phyloP scores from a whole-genome alignment of 2,113 vertebrate genomes.

The Aptenodytes patagonicus region DNA sequence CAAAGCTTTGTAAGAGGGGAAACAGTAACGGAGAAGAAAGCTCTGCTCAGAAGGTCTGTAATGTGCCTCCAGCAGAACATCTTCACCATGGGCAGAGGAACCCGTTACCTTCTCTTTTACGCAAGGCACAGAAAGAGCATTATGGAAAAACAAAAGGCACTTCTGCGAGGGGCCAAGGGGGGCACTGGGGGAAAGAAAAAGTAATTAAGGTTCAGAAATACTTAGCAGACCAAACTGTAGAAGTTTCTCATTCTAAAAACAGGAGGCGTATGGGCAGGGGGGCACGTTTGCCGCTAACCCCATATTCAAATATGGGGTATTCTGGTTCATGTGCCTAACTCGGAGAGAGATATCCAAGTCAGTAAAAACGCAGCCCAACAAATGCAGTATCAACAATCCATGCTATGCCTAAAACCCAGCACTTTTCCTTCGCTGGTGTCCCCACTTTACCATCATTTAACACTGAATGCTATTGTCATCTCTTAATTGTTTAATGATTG shows the following conservation, averaged over 20 bases:
- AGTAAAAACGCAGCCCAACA: not conserved
- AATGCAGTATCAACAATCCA: not conserved
- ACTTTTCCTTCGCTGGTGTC: not conserved
- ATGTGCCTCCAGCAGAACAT: not conserved
- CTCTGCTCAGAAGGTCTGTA: not conserved
- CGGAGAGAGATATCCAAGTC: not conserved
- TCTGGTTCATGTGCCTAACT: not conserved
- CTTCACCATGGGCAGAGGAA: not conserved
- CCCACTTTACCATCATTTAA: not conserved
- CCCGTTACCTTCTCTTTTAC: not conserved
- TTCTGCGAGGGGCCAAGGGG: not conserved
- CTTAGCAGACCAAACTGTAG: not conserved
- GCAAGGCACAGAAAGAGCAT: not conserved
- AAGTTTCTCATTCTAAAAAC: not conserved
- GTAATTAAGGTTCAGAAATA: not conserved
- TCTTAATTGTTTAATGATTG: not conserved
- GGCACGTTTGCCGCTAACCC: not conserved
- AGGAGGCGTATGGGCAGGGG: not conserved
- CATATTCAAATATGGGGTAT: accelerated
- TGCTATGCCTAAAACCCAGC: accelerated
- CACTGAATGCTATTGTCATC: not conserved
- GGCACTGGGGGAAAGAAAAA: accelerated
- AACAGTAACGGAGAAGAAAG: not conserved
- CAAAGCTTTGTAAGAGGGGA: not conserved
- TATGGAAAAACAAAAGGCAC: not conserved